Percentiles rank a stretch among this genome's conserved stretches.
Evolutionary conservation across 2,113 vertebrate species (phyloP).

Genomic region (Misgurnus anguillicaudatus): DNA sequence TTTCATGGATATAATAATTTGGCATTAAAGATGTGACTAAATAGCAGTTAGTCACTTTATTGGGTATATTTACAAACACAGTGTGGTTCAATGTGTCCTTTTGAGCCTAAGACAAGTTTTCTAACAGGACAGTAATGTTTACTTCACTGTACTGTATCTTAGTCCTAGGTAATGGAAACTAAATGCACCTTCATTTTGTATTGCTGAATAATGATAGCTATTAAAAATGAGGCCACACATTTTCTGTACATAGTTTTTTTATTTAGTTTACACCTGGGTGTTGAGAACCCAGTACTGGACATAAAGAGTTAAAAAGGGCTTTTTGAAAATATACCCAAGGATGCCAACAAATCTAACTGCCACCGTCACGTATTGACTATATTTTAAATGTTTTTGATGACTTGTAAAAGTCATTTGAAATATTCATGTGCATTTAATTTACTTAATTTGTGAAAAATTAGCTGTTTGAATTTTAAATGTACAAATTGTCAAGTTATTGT

Average conservation of each 20-base stretch:
- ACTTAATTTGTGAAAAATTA: no score
- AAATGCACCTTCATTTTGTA: constrained; percentile 2
- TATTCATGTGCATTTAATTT: neutral
- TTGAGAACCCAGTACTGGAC: neutral
- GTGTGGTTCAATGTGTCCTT: neutral
- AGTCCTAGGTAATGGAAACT: neutral
- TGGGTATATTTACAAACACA: neutral
- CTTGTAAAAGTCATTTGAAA: constrained; percentile 13
- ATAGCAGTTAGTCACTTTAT: neutral
- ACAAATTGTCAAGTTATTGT: neutral
- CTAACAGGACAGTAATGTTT: no score
- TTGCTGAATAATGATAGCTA: neutral
- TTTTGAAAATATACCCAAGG: constrained; percentile 14
- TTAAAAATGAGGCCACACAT: neutral
- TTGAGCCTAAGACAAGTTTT: no score
- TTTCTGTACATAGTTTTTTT: constrained; percentile 12
- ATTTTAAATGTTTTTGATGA: neutral
- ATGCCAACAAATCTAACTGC: neutral
- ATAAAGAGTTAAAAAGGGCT: constrained; percentile 2
- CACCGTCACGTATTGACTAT: neutral
- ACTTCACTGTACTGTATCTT: no score
- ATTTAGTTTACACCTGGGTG: constrained; percentile 1
- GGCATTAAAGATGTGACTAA: neutral
- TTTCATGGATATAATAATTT: neutral
- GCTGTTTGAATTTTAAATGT: constrained; percentile 8